Evolutionary conservation across 2,888 invertebrate genomes (phyloP), one percentile per base, ranked within the genome.

Genomic region (Allygus modestus): DNA sequence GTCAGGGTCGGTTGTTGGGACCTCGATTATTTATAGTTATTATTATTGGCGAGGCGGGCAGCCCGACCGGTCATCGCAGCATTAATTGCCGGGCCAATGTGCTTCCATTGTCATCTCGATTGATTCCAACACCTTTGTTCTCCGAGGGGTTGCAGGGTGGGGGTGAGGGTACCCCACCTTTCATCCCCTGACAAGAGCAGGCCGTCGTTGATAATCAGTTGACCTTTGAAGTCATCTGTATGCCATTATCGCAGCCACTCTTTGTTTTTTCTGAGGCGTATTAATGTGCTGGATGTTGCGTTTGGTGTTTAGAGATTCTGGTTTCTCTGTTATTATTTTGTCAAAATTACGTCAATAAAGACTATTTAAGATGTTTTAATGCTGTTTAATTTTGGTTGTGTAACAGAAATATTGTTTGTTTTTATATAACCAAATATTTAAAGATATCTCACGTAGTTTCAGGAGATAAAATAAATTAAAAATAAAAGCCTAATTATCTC

Each of bases 121-220:
- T 73, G 73, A 73, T 73, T 73, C 73, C 73, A 43, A 73, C 73
- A 73, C 73, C 73, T 73, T 73, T 73, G 73, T 73, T 28, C 65
- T 65, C 31, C 11, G 23, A 20, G 20, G 20, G 5, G 23, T n/a
- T n/a, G n/a, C n/a, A n/a, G n/a, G 7, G 23, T 1, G 58, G 20
- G 58, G 58, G 7, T 1, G 58, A 12, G 58, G 58, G 20, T 11
- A 11, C 17, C 23, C 61, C 61, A 28, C 61, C 46, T 46, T 61
- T 28, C 69, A 17, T 37, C 61, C 1, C 9, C 23, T 73, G 73
- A 73, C 73, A 73, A 41, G 41, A 23, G 20, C 73, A 73, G 73
- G 17, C 69, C 69, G n/a, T 69, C 28, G n/a, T 23, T 1, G 69
- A 54, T 65, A 43, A 73, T 73, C 41, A 73, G 9, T 11, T 73